phyloP scores from a whole-genome alignment of 2,113 vertebrate genomes.

The Equus quagga region DNA sequence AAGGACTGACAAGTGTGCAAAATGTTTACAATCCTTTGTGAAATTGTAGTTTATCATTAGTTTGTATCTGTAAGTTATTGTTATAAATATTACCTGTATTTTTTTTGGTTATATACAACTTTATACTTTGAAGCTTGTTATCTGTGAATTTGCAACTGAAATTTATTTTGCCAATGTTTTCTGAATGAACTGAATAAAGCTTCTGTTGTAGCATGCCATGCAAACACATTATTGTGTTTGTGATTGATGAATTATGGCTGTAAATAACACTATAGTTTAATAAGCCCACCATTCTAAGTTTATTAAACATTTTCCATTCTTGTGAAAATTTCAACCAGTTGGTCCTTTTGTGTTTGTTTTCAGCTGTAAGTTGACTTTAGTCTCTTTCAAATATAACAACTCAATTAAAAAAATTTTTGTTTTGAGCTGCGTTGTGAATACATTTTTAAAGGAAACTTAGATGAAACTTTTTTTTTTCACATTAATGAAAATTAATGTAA shows the following conservation, averaged over 20 bases:
- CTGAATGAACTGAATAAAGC: slow-evolving; percentile 87
- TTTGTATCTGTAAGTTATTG: slow-evolving; percentile 93
- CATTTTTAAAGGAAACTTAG: slow-evolving; percentile 28
- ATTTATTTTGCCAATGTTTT: slow-evolving; percentile 87
- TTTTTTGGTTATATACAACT: slow-evolving; percentile 90
- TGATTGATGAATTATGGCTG: slow-evolving; percentile 76
- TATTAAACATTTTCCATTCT: slow-evolving; percentile 80
- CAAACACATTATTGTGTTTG: slow-evolving; percentile 77
- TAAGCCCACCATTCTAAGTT: slow-evolving; percentile 69
- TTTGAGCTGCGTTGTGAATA: not conserved
- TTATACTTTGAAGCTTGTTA: slow-evolving; percentile 89
- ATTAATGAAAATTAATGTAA: not conserved
- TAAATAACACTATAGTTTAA: slow-evolving; percentile 77
- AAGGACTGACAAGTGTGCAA: slow-evolving; percentile 91
- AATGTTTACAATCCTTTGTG: slow-evolving; percentile 92
- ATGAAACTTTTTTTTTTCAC: no score
- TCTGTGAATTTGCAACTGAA: slow-evolving; percentile 88
- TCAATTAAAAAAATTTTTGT: slow-evolving; percentile 43
- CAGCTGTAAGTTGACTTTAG: not conserved
- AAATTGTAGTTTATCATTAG: slow-evolving; percentile 89
- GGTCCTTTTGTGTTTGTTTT: slow-evolving; percentile 51
- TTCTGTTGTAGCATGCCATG: slow-evolving; percentile 87
- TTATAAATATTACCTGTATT: slow-evolving; percentile 89
- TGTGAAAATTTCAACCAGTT: slow-evolving; percentile 56
- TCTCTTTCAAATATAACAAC: slow-evolving; percentile 41